A percentile compares a stretch with the other conserved stretches of the same genome.
Conservation (phyloP, 2,113 vertebrate genomes). For the Galeopterus variegatus region DNA sequence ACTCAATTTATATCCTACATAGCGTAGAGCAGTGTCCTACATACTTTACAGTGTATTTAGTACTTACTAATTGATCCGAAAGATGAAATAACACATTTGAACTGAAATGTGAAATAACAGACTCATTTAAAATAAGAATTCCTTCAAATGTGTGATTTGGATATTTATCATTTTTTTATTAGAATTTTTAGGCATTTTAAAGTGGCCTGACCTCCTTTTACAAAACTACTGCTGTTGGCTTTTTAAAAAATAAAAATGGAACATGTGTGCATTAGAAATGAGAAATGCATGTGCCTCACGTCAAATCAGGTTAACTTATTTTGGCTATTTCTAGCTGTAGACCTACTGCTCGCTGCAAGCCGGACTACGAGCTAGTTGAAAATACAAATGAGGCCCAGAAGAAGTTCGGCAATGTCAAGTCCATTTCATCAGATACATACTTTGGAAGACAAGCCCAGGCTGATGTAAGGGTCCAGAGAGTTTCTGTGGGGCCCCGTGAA, state of each 20-base stretch:
- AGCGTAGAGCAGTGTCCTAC: rapidly evolving
- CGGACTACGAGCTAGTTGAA: slow-evolving; percentile 84
- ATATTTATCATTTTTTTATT: background rate
- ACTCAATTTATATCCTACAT: rapidly evolving
- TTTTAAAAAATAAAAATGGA: background rate
- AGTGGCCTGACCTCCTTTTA: background rate
- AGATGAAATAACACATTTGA: background rate
- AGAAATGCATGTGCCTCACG: background rate
- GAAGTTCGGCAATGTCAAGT: slow-evolving; percentile 95
- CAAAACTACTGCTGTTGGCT: background rate
- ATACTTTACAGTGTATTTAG: rapidly evolving
- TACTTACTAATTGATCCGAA: background rate
- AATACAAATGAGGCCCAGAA: slow-evolving; percentile 93
- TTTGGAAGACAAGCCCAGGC: slow-evolving; percentile 95
- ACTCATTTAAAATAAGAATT: background rate
- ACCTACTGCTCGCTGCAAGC: slow-evolving; percentile 91
- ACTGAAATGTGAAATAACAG: background rate
- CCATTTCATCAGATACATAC: slow-evolving; percentile 99
- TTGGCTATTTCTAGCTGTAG: slow-evolving; percentile 81
- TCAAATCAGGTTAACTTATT: background rate
- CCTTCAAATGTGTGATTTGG: background rate
- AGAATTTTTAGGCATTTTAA: slow-evolving; percentile 2
- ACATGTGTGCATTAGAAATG: background rate
- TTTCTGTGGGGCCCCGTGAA: rapidly evolving
- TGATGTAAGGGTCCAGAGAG: slow-evolving; percentile 89